Evolutionary conservation across 2,888 invertebrate species (phyloP).

Genomic region (Balanococcus diminutus): DNA sequence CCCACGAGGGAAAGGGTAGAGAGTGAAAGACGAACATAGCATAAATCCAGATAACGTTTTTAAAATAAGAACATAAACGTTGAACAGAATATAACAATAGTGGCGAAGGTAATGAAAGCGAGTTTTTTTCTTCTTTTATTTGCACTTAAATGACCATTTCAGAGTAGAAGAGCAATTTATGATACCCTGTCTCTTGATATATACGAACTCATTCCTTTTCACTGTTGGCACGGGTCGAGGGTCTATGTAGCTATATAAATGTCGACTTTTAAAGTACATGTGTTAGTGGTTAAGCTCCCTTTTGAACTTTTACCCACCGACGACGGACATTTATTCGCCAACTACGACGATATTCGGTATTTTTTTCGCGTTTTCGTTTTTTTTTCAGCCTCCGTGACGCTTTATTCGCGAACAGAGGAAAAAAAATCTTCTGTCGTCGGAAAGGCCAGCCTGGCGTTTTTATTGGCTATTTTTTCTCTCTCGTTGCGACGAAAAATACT

Average conservation of each 20-base stretch:
- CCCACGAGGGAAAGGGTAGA: neutral
- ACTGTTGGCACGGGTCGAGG: conserved; percentile 43
- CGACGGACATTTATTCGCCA: conserved; percentile 20
- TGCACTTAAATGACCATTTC: conserved; percentile 53
- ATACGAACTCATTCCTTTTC: conserved; percentile 37
- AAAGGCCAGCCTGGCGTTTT: neutral
- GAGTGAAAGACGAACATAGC: neutral
- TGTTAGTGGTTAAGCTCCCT: conserved; percentile 40
- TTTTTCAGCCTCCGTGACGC: neutral
- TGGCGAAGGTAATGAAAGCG: conserved; percentile 33
- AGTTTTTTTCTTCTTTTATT: conserved; percentile 43
- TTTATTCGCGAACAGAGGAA: neutral
- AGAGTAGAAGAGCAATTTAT: conserved; percentile 39
- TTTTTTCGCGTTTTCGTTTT: neutral
- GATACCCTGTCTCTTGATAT: conserved; percentile 43
- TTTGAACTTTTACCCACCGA: conserved; percentile 37
- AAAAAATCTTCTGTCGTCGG: neutral
- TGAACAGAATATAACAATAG: conserved; percentile 31
- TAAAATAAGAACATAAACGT: conserved; percentile 40
- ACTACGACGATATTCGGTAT: conserved; percentile 3
- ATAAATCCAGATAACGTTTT: conserved; percentile 33
- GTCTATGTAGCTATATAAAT: conserved; percentile 27
- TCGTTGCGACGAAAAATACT: neutral
- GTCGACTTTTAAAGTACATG: conserved; percentile 47
- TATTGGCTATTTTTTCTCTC: neutral